Percentiles rank a stretch among this genome's conserved stretches.
Conservation (phyloP, 2,888 invertebrate genomes). For the Ochlodes sylvanus region DNA sequence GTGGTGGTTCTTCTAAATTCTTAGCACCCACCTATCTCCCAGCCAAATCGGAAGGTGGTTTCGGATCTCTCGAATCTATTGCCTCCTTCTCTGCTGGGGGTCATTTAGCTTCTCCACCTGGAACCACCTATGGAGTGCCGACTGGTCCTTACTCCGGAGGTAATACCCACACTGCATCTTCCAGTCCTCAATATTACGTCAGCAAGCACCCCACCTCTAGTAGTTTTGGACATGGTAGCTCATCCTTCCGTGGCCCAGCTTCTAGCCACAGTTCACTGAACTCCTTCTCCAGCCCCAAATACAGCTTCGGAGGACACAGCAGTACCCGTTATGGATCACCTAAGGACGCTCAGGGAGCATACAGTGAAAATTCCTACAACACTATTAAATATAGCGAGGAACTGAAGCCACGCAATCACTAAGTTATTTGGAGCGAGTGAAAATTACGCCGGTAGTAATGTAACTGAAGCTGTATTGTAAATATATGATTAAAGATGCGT, state of each 20-base stretch:
- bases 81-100: constrained; percentile 65
- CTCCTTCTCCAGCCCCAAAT: constrained; percentile 68
- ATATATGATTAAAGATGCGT: constrained; percentile 54
- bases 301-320: constrained; percentile 63
- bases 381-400: constrained; percentile 82
- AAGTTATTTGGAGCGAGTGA: constrained; percentile 44
- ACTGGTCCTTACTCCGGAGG: constrained; percentile 59
- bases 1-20: constrained; percentile 64
- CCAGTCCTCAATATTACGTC: constrained; percentile 67
- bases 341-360: constrained; percentile 71
- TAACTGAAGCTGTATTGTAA: constrained; percentile 52
- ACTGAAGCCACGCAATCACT: constrained; percentile 70
- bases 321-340: constrained; percentile 63
- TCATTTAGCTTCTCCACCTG: constrained; percentile 65
- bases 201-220: constrained; percentile 60
- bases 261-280: constrained; percentile 63
- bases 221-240: constrained; percentile 64
- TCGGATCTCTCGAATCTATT: constrained; percentile 61
- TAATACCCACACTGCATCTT: constrained; percentile 63
- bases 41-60: constrained; percentile 62
- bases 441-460: constrained; percentile 29
- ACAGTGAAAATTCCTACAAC: constrained; percentile 75
- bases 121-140: constrained; percentile 67
- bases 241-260: constrained; percentile 64
- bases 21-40: constrained; percentile 63